These are phyloP conservation scores for Bubo bubo DNA, from an alignment of 2,113 vertebrate genomes.

Conservation along the genomic window DNA sequence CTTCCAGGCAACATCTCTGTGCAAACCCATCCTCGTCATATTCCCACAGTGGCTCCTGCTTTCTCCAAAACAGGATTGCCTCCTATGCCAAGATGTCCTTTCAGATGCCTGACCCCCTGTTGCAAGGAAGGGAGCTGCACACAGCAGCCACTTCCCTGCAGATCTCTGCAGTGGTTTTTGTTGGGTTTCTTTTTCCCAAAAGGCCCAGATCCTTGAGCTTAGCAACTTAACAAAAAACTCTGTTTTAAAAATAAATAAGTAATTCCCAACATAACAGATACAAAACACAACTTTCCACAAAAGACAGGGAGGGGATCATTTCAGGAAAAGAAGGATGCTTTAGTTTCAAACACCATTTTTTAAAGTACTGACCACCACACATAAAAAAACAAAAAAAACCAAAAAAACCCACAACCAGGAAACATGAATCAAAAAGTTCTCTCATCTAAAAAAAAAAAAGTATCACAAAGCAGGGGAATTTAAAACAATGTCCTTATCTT, in stretches of 20 bases:
- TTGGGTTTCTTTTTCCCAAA: no score
- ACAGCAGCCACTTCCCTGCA: no score
- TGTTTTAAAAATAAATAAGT: neutral
- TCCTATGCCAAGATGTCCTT: neutral
- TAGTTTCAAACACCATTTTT: neutral
- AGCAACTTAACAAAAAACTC: neutral
- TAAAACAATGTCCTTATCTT: neutral
- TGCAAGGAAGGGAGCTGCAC: neutral
- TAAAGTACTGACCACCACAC: fast-evolving
- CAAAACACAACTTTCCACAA: neutral
- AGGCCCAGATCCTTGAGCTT: neutral
- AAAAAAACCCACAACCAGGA: neutral
- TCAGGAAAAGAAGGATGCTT: neutral
- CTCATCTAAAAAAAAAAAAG: neutral
- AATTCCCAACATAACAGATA: neutral
- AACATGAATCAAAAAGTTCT: neutral
- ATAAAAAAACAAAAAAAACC: neutral
- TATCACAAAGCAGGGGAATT: neutral
- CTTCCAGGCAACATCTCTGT: neutral
- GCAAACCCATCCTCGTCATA: fast-evolving
- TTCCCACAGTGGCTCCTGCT: neutral
- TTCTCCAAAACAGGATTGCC: neutral
- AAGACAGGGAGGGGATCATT: neutral
- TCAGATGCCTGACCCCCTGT: neutral
- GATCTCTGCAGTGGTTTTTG: no score